Percentiles rank a stretch among this genome's conserved stretches.
These are phyloP conservation scores for Aelia acuminata DNA, from an alignment of 2,888 invertebrate genomes.

Conservation along the genomic window DNA sequence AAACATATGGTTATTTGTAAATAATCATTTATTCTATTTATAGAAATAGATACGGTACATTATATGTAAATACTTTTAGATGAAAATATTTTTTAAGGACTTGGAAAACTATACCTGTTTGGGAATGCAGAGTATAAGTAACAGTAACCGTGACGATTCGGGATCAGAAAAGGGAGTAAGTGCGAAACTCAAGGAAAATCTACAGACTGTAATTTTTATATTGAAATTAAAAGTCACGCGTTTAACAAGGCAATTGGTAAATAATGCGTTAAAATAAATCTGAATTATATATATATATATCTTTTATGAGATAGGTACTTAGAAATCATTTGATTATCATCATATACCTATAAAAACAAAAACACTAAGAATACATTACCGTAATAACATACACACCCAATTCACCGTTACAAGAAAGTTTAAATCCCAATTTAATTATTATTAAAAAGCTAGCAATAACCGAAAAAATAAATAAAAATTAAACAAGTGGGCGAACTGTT, in stretches of 20 bases:
- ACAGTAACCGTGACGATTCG: not conserved
- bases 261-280: not conserved
- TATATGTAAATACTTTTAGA: not conserved
- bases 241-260: slow-evolving; percentile 44
- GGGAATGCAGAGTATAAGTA: not conserved
- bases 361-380: too few species aligned
- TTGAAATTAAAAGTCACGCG: slow-evolving; percentile 22
- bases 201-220: slow-evolving; percentile 30
- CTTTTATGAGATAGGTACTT: not conserved
- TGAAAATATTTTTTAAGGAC: slow-evolving; percentile 17
- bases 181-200: not conserved
- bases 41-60: not conserved
- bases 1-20: not conserved
- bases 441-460: too few species aligned
- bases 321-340: not conserved
- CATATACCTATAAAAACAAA: too few species aligned
- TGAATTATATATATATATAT: not conserved
- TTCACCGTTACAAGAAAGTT: too few species aligned
- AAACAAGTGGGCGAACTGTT: too few species aligned
- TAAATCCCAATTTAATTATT: too few species aligned
- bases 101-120: slow-evolving; percentile 6
- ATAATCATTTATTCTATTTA: not conserved
- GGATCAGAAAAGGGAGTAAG: not conserved
- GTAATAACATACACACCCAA: too few species aligned
- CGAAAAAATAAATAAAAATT: too few species aligned